phyloP scores from a whole-genome alignment of 2,888 invertebrate species.

The Lasioglossum villosulum region DNA sequence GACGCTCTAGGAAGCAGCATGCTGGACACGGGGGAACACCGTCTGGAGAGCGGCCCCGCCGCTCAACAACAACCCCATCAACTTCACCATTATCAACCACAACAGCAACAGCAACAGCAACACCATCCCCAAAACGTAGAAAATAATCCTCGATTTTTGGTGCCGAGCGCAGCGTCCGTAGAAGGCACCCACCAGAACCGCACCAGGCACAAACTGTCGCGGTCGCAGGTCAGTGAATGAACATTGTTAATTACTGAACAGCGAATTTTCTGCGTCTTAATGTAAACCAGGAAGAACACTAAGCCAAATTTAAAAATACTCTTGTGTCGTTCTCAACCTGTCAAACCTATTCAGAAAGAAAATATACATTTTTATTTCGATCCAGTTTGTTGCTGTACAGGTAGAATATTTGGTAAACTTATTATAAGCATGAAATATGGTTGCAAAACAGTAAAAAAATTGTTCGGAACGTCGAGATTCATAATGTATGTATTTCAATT shows the following conservation, averaged over 20 bases:
- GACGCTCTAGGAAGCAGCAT: constrained; percentile 87
- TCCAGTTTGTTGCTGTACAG: too few relatives aligned
- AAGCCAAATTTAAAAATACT: too few relatives aligned
- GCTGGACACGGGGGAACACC: constrained; percentile 81
- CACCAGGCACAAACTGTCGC: constrained; percentile 86
- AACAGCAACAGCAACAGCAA: constrained; percentile 84
- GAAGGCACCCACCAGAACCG: constrained; percentile 84
- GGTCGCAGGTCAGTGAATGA: constrained; percentile 86
- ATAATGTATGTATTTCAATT: too few relatives aligned
- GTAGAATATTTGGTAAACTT: too few relatives aligned
- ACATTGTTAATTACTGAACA: background rate
- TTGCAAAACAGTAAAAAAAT: too few relatives aligned
- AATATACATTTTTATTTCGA: too few relatives aligned
- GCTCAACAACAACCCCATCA: constrained; percentile 80
- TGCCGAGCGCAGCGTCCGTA: constrained; percentile 82
- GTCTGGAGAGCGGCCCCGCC: constrained; percentile 74
- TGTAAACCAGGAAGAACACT: too few relatives aligned
- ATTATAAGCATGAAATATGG: too few relatives aligned
- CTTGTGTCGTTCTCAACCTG: too few relatives aligned
- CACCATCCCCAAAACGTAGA: constrained; percentile 75
- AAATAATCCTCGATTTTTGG: constrained; percentile 84
- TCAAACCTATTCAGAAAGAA: too few relatives aligned
- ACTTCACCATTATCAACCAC: constrained; percentile 80
- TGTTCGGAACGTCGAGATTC: too few relatives aligned
- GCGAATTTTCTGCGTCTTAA: too few relatives aligned